phyloP scores from a whole-genome alignment of 2,113 vertebrate species.

The Galemys pyrenaicus region DNA sequence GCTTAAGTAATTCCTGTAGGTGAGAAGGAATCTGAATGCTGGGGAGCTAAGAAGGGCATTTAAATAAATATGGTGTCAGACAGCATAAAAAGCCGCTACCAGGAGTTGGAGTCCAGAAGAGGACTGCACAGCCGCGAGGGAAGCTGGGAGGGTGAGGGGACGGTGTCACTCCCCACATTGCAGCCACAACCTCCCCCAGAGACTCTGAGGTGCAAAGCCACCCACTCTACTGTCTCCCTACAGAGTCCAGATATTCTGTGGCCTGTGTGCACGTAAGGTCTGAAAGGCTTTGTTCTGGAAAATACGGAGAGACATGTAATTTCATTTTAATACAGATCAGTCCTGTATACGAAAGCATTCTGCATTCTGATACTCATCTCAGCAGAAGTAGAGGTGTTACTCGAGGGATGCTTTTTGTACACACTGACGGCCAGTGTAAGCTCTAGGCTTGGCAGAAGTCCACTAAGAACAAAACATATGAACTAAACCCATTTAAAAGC shows the following conservation, averaged over 20 bases:
- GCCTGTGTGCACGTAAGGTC: neutral
- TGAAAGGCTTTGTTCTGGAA: neutral
- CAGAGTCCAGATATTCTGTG: neutral
- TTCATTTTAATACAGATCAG: neutral
- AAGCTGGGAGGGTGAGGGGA: neutral
- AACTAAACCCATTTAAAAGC: neutral
- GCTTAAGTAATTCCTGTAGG: neutral
- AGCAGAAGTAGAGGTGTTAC: neutral
- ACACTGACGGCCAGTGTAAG: neutral
- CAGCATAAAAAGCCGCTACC: neutral
- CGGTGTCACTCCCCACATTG: neutral
- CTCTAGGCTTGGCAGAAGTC: neutral
- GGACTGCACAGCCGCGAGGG: rapidly evolving
- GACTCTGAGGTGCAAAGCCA: neutral
- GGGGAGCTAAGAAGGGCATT: neutral
- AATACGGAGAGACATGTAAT: neutral
- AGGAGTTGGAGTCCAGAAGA: neutral
- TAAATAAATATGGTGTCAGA: neutral
- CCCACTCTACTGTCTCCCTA: neutral
- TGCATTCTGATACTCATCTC: neutral
- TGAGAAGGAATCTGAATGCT: neutral
- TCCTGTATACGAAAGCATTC: neutral
- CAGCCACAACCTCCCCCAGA: neutral
- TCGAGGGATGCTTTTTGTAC: neutral
- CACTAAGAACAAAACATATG: neutral